phyloP scores from a whole-genome alignment of 2,797 vertebrate genomes.

The Salmo trutta region DNA sequence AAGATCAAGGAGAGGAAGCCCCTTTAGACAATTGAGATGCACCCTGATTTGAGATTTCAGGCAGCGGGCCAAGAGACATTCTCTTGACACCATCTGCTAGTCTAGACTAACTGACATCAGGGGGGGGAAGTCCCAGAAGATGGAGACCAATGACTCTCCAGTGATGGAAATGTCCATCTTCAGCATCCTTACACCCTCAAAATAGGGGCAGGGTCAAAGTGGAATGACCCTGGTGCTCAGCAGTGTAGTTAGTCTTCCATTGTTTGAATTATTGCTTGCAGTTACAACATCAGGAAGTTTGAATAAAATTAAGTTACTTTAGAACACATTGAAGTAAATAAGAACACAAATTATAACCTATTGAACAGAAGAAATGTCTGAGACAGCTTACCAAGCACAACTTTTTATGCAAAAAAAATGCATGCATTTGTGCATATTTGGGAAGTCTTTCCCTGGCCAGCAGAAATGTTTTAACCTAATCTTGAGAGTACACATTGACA shows the following conservation, averaged over 20 bases:
- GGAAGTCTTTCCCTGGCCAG: neutral
- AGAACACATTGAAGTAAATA: no score
- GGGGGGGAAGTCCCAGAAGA: slow-evolving; percentile 14
- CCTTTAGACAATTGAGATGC: neutral
- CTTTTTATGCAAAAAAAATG: no score
- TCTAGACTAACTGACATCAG: slow-evolving; percentile 11
- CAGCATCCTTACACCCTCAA: neutral
- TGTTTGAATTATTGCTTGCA: neutral
- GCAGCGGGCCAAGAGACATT: neutral
- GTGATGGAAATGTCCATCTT: neutral
- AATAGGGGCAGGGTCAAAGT: neutral
- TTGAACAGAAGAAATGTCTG: no score
- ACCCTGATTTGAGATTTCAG: neutral
- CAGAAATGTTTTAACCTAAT: neutral
- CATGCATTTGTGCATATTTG: neutral
- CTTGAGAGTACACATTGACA: no score
- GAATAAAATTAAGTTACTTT: no score
- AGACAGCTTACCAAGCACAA: no score
- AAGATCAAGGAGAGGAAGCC: no score
- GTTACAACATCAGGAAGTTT: neutral
- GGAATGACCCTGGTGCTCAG: neutral
- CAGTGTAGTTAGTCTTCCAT: neutral
- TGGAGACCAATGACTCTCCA: neutral
- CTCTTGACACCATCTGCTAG: slow-evolving; percentile 13
- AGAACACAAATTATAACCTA: no score